Conservation (phyloP, 2,113 vertebrate genomes). For the Accipiter cooperii region DNA sequence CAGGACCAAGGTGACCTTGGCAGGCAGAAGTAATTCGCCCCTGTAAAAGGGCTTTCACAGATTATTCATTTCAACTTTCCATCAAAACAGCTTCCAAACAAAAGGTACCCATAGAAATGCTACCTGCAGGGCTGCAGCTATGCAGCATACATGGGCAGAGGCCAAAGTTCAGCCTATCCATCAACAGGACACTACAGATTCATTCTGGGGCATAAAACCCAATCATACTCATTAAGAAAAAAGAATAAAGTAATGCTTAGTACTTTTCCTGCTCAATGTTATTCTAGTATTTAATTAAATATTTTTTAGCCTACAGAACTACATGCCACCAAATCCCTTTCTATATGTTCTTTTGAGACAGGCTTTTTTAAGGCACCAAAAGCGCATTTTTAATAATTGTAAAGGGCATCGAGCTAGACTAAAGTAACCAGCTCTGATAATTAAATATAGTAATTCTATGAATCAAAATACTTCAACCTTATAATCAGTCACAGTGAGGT, state of each 20-base stretch:
- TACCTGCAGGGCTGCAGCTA: neutral
- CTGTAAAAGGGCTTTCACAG: neutral
- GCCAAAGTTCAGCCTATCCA: neutral
- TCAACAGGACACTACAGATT: neutral
- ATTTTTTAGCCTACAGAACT: neutral
- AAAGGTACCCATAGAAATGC: neutral
- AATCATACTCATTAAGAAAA: neutral
- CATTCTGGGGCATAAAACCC: neutral
- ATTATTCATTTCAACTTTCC: neutral
- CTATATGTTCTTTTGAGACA: neutral
- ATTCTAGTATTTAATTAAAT: neutral
- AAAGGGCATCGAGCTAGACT: neutral
- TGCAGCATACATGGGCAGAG: fast-evolving
- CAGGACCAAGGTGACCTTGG: constrained; percentile 6
- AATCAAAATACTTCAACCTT: neutral
- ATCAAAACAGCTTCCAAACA: neutral
- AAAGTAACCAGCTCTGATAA: neutral
- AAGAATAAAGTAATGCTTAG: neutral
- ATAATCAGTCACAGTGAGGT: neutral
- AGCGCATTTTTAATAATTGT: neutral
- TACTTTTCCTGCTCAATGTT: neutral
- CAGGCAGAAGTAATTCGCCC: neutral
- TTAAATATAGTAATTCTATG: neutral
- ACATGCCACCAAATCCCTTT: neutral
- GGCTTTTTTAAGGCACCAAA: neutral